Evolutionary conservation across 2,888 invertebrate genomes (phyloP), one percentile per base, ranked within the genome.

Genomic region (Tinea trinotella): DNA sequence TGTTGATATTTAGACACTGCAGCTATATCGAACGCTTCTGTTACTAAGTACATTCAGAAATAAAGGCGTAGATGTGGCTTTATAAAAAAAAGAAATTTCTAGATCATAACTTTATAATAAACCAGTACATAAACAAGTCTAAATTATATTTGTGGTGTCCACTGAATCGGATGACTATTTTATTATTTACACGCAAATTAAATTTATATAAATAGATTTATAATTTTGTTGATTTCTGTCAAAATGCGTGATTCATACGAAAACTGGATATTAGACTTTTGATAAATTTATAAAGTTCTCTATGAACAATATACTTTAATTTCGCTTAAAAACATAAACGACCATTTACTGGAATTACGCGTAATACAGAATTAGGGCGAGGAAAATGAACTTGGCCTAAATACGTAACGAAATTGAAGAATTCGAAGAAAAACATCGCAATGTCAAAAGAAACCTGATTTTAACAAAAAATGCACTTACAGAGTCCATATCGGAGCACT

Each of bases 401-500:
- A 76, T 83, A 79, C 73, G 76, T 70, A 75, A 69, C 70, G 66
- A 67, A 71, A 71, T 74, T 70, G 66, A 60, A 62, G 59, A 68
- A 50, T 24, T 22, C 22, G 20, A 71, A 69, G 76, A 80, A 78
- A 80, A 76, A 69, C 66, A 68, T 66, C 64, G 67, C 68, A 70
- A 68, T 66, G 64, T 68, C 9, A 20, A 24, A 53, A 66, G 72
- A 74, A 73, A 71, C 67, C 74, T 67, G 70, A 63, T 64, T 64
- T 67, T 59, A 56, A 57, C 59, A 55, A 59, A 53, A 61, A 62
- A 64, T 62, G 61, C 58, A 87, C 92, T 92, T 88, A 95, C 95
- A 65, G 93, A 93, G 76, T 95, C 94, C 67, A 94, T 87, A 83
- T 95, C 95, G 54, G 93, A 93, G 61, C 90, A 92, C 64, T 91